Percentiles rank a stretch among this genome's conserved stretches.
These are phyloP conservation scores for Lagothrix lagotricha DNA, from an alignment of 2,797 vertebrate species.

Conservation along the genomic window DNA sequence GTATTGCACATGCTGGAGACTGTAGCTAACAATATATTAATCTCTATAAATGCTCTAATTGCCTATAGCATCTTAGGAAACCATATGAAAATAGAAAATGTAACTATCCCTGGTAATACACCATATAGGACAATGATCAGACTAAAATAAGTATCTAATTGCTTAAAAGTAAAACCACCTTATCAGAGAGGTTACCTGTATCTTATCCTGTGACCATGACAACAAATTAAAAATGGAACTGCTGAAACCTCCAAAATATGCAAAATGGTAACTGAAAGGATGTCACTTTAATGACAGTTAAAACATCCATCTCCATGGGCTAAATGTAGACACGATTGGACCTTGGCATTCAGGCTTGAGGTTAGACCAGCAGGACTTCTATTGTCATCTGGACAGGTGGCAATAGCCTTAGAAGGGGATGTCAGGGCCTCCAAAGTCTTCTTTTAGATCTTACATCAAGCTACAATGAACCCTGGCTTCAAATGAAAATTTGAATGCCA, in stretches of 20 bases:
- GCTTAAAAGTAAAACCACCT: conserved; percentile 9
- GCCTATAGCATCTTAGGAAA: not conserved
- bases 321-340: conserved; percentile 54
- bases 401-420: conserved; percentile 55
- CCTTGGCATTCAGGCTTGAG: conserved; percentile 67
- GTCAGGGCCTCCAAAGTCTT: conserved; percentile 71
- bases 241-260: conserved; percentile 27
- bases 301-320: conserved; percentile 20
- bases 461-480: conserved; percentile 76
- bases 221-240: conserved; percentile 62
- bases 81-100: conserved; percentile 39
- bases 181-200: conserved; percentile 26
- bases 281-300: conserved; percentile 52
- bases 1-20: not conserved
- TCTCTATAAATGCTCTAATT: conserved; percentile 10
- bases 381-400: conserved; percentile 77
- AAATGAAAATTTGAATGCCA: conserved; percentile 63
- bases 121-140: not conserved
- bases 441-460: conserved; percentile 81
- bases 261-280: conserved; percentile 57
- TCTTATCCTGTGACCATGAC: conserved; percentile 38
- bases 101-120: not conserved
- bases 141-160: not conserved
- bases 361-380: conserved; percentile 56
- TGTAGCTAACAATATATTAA: not conserved